Evolutionary conservation across 2,888 invertebrate genomes (phyloP).

Genomic region (Pterobdella sp.): DNA sequence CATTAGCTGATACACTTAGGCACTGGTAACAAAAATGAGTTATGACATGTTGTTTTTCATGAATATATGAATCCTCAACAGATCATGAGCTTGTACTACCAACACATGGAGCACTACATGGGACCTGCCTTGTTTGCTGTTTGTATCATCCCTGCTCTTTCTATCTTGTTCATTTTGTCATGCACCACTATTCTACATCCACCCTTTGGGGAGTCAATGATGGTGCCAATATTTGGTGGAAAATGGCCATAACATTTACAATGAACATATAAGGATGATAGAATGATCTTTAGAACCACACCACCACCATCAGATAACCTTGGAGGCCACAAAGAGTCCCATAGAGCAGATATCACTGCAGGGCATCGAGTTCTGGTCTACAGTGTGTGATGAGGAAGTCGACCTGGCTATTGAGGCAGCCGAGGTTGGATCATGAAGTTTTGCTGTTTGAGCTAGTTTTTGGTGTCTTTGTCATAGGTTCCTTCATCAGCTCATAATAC

Average conservation of each 20-base stretch:
- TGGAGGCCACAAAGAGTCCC: conserved; percentile 96
- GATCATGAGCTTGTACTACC: conserved; percentile 95
- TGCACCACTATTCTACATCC: not conserved
- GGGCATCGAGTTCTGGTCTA: conserved; percentile 99
- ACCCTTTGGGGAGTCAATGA: no score
- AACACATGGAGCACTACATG: conserved; percentile 99
- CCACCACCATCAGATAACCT: conserved; percentile 64
- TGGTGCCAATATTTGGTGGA: no score
- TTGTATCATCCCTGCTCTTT: conserved; percentile 32
- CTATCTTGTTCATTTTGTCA: no score
- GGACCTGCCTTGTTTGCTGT: conserved; percentile 88
- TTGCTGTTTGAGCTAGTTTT: conserved; percentile 28
- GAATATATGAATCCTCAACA: not conserved
- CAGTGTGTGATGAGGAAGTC: conserved; percentile 97
- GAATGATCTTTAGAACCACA: no score
- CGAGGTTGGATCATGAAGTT: conserved; percentile 55
- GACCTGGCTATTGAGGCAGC: conserved; percentile 74
- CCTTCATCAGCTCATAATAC: not conserved
- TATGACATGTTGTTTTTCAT: no score
- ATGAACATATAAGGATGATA: no score
- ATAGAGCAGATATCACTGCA: conserved; percentile 90
- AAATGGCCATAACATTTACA: no score
- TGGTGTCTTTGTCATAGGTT: not conserved
- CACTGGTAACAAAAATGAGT: no score
- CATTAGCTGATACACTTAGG: no score